Evolutionary conservation across 2,888 invertebrate species (phyloP), one percentile per base, ranked within the genome.

Genomic region (Tethea ocularis): DNA sequence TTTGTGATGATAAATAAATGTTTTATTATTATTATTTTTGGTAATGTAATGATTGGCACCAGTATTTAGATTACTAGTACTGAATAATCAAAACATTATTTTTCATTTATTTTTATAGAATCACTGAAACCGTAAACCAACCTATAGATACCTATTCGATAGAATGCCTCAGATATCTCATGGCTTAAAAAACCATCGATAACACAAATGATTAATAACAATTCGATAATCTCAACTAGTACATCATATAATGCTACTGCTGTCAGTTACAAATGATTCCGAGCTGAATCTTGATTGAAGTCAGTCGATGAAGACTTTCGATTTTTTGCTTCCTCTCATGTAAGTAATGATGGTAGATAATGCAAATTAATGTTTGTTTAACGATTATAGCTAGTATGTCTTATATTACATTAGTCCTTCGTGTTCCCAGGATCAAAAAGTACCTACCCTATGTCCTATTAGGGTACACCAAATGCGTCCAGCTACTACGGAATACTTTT

Each of bases 221-320:
- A 57, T 63, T 71, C 74, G 68, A 78, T 81, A 74, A 74, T 75
- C 72, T 17, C 46, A 20, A 46, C 46, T 2, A 46, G 46, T 70
- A 46, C 46, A 46, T 46, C 46, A 5, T 20, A 46, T 46, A n/a
- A 41, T 69, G 66, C 69, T 68, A 67, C 75, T 68, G 58, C 71
- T 77, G 82, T 78, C 80, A 80, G 82, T 77, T 80, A 83, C 83
- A 83, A 80, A 80, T 75, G 61, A 60, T 57, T 59, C 63, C 55
- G 55, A 59, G 56, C 57, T 56, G 65, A 61, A 68, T 72, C 67
- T 68, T 62, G 70, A 71, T 68, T 38, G 52, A 59, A 56, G 54
- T 46, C 56, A 51, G 68, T 72, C 72, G 33, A 75, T 75, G 72
- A 72, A 72, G 71, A 67, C 66, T 68, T 70, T 67, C 60, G 52